These are phyloP conservation scores for Mantis religiosa DNA, from an alignment of 2,888 invertebrate genomes.

Conservation along the genomic window DNA sequence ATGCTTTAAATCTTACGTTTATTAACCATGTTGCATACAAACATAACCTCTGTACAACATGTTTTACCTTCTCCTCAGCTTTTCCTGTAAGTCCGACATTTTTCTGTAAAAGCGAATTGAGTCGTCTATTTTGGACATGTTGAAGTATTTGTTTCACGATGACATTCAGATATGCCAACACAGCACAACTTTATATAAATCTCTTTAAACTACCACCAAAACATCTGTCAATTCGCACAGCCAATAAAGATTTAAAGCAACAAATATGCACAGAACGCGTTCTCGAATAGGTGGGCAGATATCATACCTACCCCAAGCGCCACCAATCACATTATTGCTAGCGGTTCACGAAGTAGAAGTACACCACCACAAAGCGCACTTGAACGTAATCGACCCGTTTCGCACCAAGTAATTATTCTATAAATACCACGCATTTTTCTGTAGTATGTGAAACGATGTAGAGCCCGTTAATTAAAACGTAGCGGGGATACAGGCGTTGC, in stretches of 20 bases:
- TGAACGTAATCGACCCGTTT: neutral
- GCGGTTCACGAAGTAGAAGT: neutral
- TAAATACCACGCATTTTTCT: neutral
- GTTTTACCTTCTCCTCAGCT: slow-evolving; percentile 29
- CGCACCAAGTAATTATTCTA: neutral
- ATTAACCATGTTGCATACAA: neutral
- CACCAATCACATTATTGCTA: neutral
- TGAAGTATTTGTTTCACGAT: neutral
- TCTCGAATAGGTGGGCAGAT: neutral
- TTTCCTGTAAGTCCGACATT: slow-evolving; percentile 29
- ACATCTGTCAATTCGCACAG: neutral
- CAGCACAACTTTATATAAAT: neutral
- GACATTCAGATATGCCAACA: neutral
- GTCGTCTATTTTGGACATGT: slow-evolving; percentile 23
- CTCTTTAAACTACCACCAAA: slow-evolving; percentile 16
- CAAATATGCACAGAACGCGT: neutral
- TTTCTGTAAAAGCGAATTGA: slow-evolving; percentile 23
- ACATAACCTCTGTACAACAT: neutral
- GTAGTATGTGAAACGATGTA: neutral
- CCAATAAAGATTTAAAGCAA: neutral
- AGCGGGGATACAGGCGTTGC: neutral
- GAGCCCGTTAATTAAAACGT: neutral
- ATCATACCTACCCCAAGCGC: neutral
- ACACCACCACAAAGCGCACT: neutral
- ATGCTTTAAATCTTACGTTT: neutral